Evolutionary conservation across 2,888 invertebrate genomes (phyloP), one percentile per base, ranked within the genome.

Genomic region (Ectemnius continuus): DNA sequence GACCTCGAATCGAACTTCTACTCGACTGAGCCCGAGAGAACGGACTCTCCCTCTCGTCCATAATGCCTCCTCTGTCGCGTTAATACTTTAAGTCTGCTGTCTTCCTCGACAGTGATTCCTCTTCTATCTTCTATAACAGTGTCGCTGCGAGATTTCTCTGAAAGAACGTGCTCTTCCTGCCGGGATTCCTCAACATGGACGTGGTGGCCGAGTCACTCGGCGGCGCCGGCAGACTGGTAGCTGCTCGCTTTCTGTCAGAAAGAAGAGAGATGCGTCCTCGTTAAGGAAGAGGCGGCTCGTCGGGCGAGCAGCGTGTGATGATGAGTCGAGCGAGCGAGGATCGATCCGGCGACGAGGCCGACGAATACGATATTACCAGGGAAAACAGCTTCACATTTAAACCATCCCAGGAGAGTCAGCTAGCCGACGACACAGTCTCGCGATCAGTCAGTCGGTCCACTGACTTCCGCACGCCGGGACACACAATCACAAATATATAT

Each of bases 21-120:
- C 79, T 67, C 61, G 82, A 68, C 28, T 88, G 85, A 52, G 78
- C 74, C 23, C 86, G 83, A 28, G 79, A 83, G 69, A 87, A 83
- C 61, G 81, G 73, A 47, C 76, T 81, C 77, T 84, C 84, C 47
- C 84, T 84, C 74, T 84, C 81, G 73, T 85, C 85, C 88, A 87
- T 87, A 70, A 66, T 74, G 69, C 73, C 73, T 48, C 18, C 36
- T 2, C 13, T 57, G 16, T 72, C 45, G 18, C 45, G 62, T 48
- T 48, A 63, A 26, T 60, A 20, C 48, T 26, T 20, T 4, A 47
- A 11, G 5, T 23, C 23, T 23, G n/a, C n/a, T 23, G 23, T 3
- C 23, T 23, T 23, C 23, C 23, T 23, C 3, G 3, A 23, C 2
- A 23, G 23, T 23, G 23, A 23, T 23, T 23, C 23, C 3, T 23